Evolutionary conservation across 2,888 invertebrate genomes (phyloP), one percentile per base, ranked within the genome.

Genomic region (Drosophila cyrtoloma): DNA sequence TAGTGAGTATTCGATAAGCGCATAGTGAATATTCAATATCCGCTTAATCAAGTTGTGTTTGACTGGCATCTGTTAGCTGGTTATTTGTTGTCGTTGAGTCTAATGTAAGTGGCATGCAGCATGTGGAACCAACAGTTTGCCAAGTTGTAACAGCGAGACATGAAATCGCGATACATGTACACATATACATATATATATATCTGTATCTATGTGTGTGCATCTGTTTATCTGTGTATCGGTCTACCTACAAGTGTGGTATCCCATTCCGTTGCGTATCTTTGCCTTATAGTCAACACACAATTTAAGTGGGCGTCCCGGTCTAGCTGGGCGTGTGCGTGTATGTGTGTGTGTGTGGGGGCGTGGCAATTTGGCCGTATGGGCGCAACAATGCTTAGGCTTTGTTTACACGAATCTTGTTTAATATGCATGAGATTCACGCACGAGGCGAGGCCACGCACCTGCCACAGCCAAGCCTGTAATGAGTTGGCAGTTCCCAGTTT

Each of bases 341-440:
- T 28, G 39, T 35, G 47, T 26, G 35, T 22, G 28, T n/a, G 55
- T 16, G 51, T 14, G 44, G 26, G 26, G 9, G 50, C 51, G 76
- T 64, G 75, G 68, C 37, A 22, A 10, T 47, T 52, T 33, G 58
- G 53, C 35, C 16, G 35, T 30, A 61, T 52, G 61, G 53, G 39
- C 9, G 47, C 44, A 52, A 73, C 73, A 79, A 71, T 60, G 81
- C 86, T 77, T 72, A 67, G 70, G 71, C 75, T 51, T 84, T 83
- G 86, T 84, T 86, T 80, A 77, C 84, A 81, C 77, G 77, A 86
- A 78, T 63, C 81, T 71, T 70, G 86, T 86, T 84, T 79, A 74
- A 84, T 86, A 86, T 84, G 83, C 87, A 84, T 81, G 87, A 81
- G 79, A 81, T 70, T 64, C 73, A 67, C 70, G 72, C 81, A 77